phyloP scores from a whole-genome alignment of 1,140 invertebrate species.

The Drosophila lacertosa region DNA sequence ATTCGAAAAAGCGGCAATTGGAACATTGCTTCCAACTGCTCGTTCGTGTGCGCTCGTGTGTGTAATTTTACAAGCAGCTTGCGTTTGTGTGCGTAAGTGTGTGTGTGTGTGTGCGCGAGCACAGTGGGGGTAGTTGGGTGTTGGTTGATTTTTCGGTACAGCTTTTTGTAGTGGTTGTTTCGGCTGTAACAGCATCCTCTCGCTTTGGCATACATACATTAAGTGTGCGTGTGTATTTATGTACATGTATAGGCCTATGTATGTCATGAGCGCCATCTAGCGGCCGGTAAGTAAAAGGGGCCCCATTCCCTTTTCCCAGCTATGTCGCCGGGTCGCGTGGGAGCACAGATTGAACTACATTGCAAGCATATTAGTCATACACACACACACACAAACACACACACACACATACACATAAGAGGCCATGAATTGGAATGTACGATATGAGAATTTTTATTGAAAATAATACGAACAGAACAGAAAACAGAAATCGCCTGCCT shows the following conservation, averaged over 20 bases:
- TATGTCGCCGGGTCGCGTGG: conserved; percentile 30
- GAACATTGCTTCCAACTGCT: conserved; percentile 53
- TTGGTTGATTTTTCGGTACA: conserved; percentile 71
- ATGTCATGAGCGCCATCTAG: conserved; percentile 79
- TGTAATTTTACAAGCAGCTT: conserved; percentile 35
- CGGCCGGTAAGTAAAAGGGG: conserved; percentile 22
- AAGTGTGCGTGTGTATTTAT: conserved; percentile 4
- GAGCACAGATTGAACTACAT: conserved; percentile 69
- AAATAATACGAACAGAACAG: conserved; percentile 16
- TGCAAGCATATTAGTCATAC: conserved; percentile 56
- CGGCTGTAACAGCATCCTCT: conserved; percentile 59
- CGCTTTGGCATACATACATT: conserved; percentile 66
- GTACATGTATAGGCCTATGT: conserved; percentile 56
- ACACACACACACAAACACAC: conserved; percentile 21
- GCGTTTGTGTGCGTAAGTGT: conserved; percentile 14
- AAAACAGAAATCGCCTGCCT: conserved; percentile 20
- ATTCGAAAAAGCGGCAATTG: conserved; percentile 78
- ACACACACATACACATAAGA: conserved; percentile 1
- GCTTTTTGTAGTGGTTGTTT: conserved; percentile 69
- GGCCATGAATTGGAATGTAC: conserved; percentile 46
- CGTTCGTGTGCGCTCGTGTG: conserved; percentile 35
- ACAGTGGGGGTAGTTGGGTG: conserved; percentile 66
- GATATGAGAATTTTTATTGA: conserved; percentile 30
- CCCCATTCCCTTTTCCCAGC: not conserved
- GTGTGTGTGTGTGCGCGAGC: conserved; percentile 34